Conservation (phyloP, 1,140 invertebrate species). For the Plectrocnemia conspersa region DNA sequence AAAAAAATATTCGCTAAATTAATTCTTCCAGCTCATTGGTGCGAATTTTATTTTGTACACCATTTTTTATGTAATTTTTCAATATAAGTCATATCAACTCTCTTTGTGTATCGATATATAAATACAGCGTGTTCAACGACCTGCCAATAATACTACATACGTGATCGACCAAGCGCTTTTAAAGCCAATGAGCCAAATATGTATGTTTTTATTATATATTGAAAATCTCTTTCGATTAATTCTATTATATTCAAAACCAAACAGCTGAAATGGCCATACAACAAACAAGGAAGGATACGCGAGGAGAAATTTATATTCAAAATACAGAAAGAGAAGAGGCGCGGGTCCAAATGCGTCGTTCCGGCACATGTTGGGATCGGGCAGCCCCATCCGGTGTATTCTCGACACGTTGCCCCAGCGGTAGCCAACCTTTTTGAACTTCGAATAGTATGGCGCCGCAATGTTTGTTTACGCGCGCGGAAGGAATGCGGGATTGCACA, state of each 20-base stretch:
- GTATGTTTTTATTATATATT: too few species aligned
- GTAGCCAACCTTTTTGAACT: too few species aligned
- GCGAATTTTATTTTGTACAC: too few species aligned
- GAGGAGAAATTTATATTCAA: slow-evolving; percentile 14
- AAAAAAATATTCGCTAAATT: too few species aligned
- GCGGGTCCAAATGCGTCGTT: slow-evolving; percentile 18
- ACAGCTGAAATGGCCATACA: not conserved
- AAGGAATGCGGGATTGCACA: too few species aligned
- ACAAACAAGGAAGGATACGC: not conserved
- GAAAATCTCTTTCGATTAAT: too few species aligned
- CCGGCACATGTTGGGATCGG: slow-evolving; percentile 20
- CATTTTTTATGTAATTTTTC: too few species aligned
- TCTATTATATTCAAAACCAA: not conserved
- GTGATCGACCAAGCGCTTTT: not conserved
- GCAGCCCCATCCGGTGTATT: slow-evolving; percentile 19
- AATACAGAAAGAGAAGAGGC: not conserved
- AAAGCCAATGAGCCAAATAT: not conserved
- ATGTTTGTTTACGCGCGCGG: too few species aligned
- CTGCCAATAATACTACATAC: not conserved
- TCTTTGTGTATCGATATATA: too few species aligned
- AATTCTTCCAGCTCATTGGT: too few species aligned
- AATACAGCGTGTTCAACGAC: not conserved
- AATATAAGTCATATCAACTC: too few species aligned
- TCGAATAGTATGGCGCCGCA: too few species aligned
- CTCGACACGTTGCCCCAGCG: slow-evolving; percentile 9